Conservation (phyloP, 2,888 invertebrate species). For the Itoplectis maculator region DNA sequence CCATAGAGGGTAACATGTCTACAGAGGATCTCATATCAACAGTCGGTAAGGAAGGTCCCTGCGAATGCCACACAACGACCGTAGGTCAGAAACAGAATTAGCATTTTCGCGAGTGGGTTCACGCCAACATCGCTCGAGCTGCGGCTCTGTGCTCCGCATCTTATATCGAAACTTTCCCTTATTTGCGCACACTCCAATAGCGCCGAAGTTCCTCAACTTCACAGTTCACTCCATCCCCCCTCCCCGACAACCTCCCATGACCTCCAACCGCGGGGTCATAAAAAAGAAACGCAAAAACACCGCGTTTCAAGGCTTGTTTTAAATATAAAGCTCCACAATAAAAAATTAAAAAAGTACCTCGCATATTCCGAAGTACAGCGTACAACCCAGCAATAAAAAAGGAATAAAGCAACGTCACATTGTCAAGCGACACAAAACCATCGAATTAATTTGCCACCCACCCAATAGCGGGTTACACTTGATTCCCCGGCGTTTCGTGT, state of each 20-base stretch:
- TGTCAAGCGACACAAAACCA: too few relatives aligned
- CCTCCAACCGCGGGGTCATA: neutral
- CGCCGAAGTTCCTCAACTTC: conserved; percentile 19
- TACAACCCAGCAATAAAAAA: too few relatives aligned
- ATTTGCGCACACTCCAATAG: neutral
- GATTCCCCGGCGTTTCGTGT: neutral
- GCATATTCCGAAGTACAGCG: neutral
- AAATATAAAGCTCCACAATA: neutral
- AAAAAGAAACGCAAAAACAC: neutral
- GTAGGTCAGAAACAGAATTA: neutral
- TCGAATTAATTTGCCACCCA: too few relatives aligned
- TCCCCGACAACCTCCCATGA: neutral
- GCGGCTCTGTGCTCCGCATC: neutral
- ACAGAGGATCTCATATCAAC: neutral
- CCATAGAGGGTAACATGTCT: neutral
- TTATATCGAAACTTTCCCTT: conserved; percentile 1
- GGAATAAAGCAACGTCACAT: too few relatives aligned
- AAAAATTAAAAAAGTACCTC: neutral
- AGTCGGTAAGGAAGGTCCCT: neutral
- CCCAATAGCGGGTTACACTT: neutral
- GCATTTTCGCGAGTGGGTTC: neutral
- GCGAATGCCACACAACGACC: neutral
- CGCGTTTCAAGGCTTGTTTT: neutral
- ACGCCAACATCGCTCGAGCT: neutral
- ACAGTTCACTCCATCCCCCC: neutral